phyloP scores from a whole-genome alignment of 2,888 invertebrate genomes.

The Chloroclystis v-ata region DNA sequence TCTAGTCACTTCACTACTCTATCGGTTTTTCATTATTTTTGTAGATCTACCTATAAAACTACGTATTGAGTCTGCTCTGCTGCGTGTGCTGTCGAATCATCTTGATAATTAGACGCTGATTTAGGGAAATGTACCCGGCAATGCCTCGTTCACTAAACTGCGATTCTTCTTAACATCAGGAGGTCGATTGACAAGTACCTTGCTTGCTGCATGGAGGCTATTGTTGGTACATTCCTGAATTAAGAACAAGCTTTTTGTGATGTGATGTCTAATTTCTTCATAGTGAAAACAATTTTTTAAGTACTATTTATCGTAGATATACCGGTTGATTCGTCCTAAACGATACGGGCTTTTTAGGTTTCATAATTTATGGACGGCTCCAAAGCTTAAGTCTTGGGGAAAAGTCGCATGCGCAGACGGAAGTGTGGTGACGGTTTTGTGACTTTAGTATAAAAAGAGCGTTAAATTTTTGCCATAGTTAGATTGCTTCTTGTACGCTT shows the following conservation, averaged over 20 bases:
- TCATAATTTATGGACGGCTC: slow-evolving; percentile 25
- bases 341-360: slow-evolving; percentile 47
- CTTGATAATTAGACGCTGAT: slow-evolving; percentile 67
- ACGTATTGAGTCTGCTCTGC: slow-evolving; percentile 73
- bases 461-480: slow-evolving; percentile 59
- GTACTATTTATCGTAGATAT: slow-evolving; percentile 25
- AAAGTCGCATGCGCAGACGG: slow-evolving; percentile 64
- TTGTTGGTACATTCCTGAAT: slow-evolving; percentile 66
- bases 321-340: slow-evolving; percentile 25
- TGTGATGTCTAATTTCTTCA: slow-evolving; percentile 60
- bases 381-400: slow-evolving; percentile 36
- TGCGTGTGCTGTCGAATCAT: slow-evolving; percentile 75
- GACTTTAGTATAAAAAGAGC: slow-evolving; percentile 50
- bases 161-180: slow-evolving; percentile 9
- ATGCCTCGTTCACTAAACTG: slow-evolving; percentile 14
- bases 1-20: slow-evolving; percentile 64
- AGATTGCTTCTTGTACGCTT: slow-evolving; percentile 68
- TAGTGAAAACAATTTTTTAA: slow-evolving; percentile 25
- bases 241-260: slow-evolving; percentile 70
- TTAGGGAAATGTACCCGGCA: slow-evolving; percentile 64
- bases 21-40: slow-evolving; percentile 71
- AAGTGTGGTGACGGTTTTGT: slow-evolving; percentile 67
- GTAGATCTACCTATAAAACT: slow-evolving; percentile 68
- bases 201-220: slow-evolving; percentile 20
- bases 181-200: slow-evolving; percentile 5